Base-by-base conservation (phyloP, 2,888 invertebrate genomes). In the Pollenia amentaria region DNA sequence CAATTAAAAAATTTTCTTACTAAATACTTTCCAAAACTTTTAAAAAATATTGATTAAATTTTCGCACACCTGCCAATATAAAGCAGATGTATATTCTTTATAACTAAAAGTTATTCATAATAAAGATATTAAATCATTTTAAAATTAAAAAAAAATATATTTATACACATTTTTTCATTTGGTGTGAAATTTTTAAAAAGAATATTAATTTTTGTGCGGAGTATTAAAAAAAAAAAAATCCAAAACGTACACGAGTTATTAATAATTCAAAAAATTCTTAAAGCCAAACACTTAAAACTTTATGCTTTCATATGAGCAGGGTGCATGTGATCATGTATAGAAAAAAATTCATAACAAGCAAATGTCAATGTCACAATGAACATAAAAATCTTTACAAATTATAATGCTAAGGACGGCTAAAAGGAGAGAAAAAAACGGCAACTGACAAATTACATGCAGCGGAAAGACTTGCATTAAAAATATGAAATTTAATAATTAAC, bases 401-500 rank as follows among this genome's bases (percentile, higher is more conserved):
- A 69, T 55, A 67, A 77, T 76, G 44, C 48, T 42, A 9, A 69
- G 69, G 70, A 40, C 44, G 55, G 40, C 46, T 11, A 65, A 67
- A 73, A 57, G 18, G 46, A 55, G 38, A 40, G 38, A 48, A 67
- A 46, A 46, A 51, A 51, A 48, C 62, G 48, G 53, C 81, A 69
- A 85, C 79, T 80, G 86, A 87, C 86, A 87, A 87, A 87, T 84
- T 84, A 80, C 80, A 87, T 77, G 80, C 79, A 69, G 78, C 62
- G 78, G 10, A 69, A 64, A 82, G 64, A 77, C 80, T 65, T 72
- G 76, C 60, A 87, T 87, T 84, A 80, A 80, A 84, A 87, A 79
- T 79, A 84, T 84, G 65, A 84, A 84, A 87, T 81, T 87, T 84
- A 29, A 84, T 87, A 87, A 87, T 84, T 81, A 87, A 84, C 67